Evolutionary conservation across 2,888 invertebrate genomes (phyloP).

Genomic region (Hydrotaea cyrtoneurina): DNA sequence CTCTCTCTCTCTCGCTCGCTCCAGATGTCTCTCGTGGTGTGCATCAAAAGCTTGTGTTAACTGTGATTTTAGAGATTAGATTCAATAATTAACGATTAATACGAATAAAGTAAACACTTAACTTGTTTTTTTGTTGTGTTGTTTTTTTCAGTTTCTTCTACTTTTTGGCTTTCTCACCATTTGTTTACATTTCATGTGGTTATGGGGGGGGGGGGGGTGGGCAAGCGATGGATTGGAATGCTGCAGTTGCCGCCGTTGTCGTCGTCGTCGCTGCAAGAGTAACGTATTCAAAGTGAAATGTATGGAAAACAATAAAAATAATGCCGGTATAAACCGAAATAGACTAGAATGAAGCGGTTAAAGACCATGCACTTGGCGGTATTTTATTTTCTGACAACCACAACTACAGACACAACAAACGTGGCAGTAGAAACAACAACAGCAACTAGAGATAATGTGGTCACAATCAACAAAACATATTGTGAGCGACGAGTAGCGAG

Average conservation of each 20-base stretch:
- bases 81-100: neutral
- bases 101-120: neutral
- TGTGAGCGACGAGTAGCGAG: neutral
- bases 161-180: neutral
- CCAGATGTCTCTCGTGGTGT: neutral
- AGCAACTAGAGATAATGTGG: neutral
- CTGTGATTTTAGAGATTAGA: neutral
- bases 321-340: constrained; percentile 62
- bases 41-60: neutral
- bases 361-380: constrained; percentile 59
- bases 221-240: neutral
- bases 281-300: constrained; percentile 40
- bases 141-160: neutral
- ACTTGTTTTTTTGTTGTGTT: neutral
- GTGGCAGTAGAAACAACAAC: neutral
- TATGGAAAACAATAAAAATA: constrained; percentile 22
- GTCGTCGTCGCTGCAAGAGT: constrained; percentile 46
- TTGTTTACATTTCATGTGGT: neutral
- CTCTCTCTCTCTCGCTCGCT: neutral
- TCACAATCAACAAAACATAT: neutral
- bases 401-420: constrained; percentile 40
- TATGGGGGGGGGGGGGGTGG: neutral
- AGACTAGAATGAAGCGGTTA: constrained; percentile 62
- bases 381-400: constrained; percentile 15
- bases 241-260: neutral